Percentiles rank a stretch among this genome's conserved stretches.
These are phyloP conservation scores for Amorpha juglandis DNA, from an alignment of 2,888 invertebrate genomes.

Conservation along the genomic window DNA sequence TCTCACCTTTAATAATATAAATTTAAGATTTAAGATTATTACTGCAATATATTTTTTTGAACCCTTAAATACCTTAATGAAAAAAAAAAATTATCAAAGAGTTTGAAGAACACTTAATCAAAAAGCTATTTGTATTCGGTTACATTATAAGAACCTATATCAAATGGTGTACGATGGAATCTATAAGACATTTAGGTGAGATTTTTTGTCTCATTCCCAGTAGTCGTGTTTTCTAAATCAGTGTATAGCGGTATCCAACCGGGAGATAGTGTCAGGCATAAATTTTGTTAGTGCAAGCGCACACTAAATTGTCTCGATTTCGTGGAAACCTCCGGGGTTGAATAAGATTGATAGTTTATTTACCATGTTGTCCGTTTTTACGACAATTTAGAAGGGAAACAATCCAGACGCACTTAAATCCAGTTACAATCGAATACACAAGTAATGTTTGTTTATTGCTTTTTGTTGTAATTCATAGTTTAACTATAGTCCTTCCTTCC, in stretches of 20 bases:
- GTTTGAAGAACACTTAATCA: neutral
- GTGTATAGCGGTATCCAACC: constrained; percentile 23
- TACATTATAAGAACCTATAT: neutral
- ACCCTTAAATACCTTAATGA: too few species aligned
- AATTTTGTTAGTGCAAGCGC: constrained; percentile 46
- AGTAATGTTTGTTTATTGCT: constrained; percentile 17
- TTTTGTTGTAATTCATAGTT: neutral
- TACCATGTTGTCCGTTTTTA: constrained; percentile 28
- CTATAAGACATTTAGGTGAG: constrained; percentile 4
- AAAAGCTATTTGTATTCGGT: neutral
- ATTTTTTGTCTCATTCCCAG: constrained; percentile 16
- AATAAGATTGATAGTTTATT: constrained; percentile 42
- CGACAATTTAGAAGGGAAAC: constrained; percentile 22
- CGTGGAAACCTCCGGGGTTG: constrained; percentile 40
- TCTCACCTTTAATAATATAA: too few species aligned
- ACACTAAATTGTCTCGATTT: constrained; percentile 48
- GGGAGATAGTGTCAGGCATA: constrained; percentile 50
- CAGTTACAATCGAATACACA: constrained; percentile 2
- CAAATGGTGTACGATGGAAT: neutral
- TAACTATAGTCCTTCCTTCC: neutral
- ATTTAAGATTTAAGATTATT: too few species aligned
- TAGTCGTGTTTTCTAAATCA: constrained; percentile 25
- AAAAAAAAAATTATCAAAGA: too few species aligned
- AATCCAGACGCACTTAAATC: constrained; percentile 8
- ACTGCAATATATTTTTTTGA: too few species aligned